phyloP scores from a whole-genome alignment of 2,113 vertebrate genomes.

The Protomyctophum bolini region DNA sequence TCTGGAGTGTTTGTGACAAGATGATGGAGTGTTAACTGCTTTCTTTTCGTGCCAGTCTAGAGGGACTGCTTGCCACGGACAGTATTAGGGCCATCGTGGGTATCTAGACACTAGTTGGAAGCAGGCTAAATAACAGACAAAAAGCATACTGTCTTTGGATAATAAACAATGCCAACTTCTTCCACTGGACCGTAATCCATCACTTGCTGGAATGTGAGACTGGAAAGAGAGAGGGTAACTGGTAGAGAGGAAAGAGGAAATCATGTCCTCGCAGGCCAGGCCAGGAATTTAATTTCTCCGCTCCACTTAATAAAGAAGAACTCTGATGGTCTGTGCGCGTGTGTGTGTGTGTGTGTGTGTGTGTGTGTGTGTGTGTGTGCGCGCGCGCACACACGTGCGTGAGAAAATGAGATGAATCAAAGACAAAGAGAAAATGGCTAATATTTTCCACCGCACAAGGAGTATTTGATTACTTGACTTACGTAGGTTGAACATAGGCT shows the following conservation, averaged over 20 bases:
- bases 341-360: too few relatives aligned
- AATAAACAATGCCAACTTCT: slow-evolving; percentile 38
- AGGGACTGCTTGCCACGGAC: slow-evolving; percentile 12
- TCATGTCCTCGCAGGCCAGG: slow-evolving; percentile 70
- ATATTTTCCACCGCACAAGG: slow-evolving; percentile 40
- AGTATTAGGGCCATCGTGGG: slow-evolving; percentile 24
- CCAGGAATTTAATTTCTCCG: slow-evolving; percentile 63
- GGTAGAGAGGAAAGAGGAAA: slow-evolving; percentile 44
- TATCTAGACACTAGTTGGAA: slow-evolving; percentile 15
- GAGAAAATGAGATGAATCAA: slow-evolving; percentile 3
- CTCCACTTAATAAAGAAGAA: slow-evolving; percentile 43
- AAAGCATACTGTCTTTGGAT: slow-evolving; percentile 24
- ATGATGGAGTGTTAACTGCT: slow-evolving; percentile 38
- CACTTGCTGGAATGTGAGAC: slow-evolving; percentile 39
- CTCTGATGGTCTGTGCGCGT: slow-evolving; percentile 22
- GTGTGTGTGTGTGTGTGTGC: neutral
- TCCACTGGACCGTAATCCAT: slow-evolving; percentile 32
- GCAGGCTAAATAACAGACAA: slow-evolving; percentile 19
- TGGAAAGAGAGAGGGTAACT: slow-evolving; percentile 26
- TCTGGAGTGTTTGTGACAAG: neutral
- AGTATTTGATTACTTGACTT: slow-evolving; percentile 38
- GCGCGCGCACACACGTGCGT: neutral
- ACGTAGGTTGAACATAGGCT: slow-evolving; percentile 9
- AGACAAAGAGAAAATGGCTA: neutral
- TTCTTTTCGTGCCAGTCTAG: slow-evolving; percentile 36